A percentile compares a stretch with the other conserved stretches of the same genome.
Conservation (phyloP, 2,888 invertebrate genomes). For the Acronicta alni region DNA sequence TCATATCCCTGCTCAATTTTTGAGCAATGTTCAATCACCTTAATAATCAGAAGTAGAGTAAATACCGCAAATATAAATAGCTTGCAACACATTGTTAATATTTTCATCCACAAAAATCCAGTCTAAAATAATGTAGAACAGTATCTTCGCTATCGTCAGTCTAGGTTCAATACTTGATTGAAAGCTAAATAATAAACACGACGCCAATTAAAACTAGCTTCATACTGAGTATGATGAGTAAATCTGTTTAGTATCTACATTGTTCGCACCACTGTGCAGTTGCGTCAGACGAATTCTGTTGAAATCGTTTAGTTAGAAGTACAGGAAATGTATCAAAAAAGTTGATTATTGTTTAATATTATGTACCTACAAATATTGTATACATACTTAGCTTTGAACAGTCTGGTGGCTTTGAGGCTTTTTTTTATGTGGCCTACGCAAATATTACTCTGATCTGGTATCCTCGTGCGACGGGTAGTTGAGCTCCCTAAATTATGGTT, state of each 20-base stretch:
- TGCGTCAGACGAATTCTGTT: slow-evolving; percentile 52
- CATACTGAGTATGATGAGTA: slow-evolving; percentile 50
- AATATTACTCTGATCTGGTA: too few relatives aligned
- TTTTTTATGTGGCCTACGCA: too few relatives aligned
- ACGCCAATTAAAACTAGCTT: slow-evolving; percentile 66
- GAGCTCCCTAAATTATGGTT: too few relatives aligned
- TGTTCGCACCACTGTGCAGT: slow-evolving; percentile 27
- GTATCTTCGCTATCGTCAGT: slow-evolving; percentile 25
- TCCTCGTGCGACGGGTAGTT: too few relatives aligned
- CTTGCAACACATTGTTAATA: slow-evolving; percentile 12
- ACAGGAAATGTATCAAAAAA: slow-evolving; percentile 11
- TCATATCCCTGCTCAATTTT: too few relatives aligned
- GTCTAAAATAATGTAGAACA: slow-evolving; percentile 35
- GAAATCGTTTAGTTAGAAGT: slow-evolving; percentile 6
- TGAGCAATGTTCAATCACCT: too few relatives aligned
- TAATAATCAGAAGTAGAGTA: too few relatives aligned
- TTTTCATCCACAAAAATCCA: slow-evolving; percentile 17
- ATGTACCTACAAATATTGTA: too few relatives aligned
- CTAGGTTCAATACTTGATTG: slow-evolving; percentile 58
- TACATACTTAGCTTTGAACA: too few relatives aligned
- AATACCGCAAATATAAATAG: slow-evolving; percentile 8
- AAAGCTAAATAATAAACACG: slow-evolving; percentile 66
- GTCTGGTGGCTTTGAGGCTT: too few relatives aligned
- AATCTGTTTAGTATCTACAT: slow-evolving; percentile 65
- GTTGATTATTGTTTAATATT: too few relatives aligned